A percentile compares a stretch with the other conserved stretches of the same genome.
phyloP scores from a whole-genome alignment of 2,797 vertebrate species.

The Iguana delicatissima region DNA sequence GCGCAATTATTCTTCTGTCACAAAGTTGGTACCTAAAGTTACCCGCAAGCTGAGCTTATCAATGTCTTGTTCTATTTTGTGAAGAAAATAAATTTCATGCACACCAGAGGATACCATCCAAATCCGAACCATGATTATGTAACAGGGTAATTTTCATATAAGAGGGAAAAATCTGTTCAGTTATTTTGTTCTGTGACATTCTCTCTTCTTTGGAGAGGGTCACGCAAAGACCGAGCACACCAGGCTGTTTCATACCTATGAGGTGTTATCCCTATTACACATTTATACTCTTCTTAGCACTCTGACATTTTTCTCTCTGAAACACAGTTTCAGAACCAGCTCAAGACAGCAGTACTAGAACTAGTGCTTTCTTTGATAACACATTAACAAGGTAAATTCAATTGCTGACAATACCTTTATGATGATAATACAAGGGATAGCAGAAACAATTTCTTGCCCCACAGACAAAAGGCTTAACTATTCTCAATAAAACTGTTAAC shows the following conservation, averaged over 20 bases:
- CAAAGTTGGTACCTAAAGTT: background rate
- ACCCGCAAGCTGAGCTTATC: background rate
- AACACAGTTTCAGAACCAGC: background rate
- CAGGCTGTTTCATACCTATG: background rate
- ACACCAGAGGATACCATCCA: background rate
- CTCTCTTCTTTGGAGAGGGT: background rate
- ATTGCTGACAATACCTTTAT: background rate
- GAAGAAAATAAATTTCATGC: background rate
- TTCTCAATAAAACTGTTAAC: background rate
- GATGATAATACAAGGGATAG: background rate
- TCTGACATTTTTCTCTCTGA: background rate
- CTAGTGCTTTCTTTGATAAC: background rate
- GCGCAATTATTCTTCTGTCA: background rate
- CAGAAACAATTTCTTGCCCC: background rate
- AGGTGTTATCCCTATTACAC: background rate
- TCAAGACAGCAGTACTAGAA: background rate
- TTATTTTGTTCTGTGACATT: background rate
- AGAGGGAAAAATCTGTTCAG: background rate
- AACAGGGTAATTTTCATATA: background rate
- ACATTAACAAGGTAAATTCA: slow-evolving; percentile 2
- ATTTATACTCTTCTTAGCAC: background rate
- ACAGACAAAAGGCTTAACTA: background rate
- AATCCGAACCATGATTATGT: background rate
- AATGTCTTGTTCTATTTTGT: background rate
- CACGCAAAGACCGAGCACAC: background rate